Evolutionary conservation across 2,113 vertebrate genomes (phyloP).

Genomic region (Cebus imitator): DNA sequence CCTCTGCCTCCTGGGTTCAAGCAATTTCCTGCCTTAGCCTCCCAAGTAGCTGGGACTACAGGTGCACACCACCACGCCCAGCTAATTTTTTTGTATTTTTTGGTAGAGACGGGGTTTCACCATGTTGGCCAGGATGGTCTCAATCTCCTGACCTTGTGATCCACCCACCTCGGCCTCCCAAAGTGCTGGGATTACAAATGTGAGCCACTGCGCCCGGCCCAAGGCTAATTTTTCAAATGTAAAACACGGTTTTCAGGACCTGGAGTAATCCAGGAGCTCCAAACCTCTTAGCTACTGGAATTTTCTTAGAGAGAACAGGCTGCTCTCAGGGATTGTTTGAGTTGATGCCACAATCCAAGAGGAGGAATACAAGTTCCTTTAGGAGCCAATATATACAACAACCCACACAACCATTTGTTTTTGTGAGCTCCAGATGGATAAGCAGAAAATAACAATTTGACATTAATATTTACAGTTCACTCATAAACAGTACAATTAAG

Average conservation of each 20-base stretch:
- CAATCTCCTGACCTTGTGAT: no score
- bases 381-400: neutral
- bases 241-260: neutral
- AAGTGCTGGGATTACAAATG: no score
- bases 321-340: neutral
- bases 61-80: no score
- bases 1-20: no score
- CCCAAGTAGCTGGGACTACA: no score
- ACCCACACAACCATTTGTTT: conserved; percentile 33
- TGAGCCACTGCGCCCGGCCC: no score
- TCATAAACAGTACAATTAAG: neutral
- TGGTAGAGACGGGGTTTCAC: no score
- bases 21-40: no score
- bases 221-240: neutral
- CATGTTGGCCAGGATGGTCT: no score
- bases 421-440: conserved; percentile 38
- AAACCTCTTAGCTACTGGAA: neutral
- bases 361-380: neutral
- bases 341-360: neutral
- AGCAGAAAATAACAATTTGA: conserved; percentile 48
- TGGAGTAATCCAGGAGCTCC: no score
- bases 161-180: no score
- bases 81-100: no score
- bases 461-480: conserved; percentile 30
- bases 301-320: neutral